Evolutionary conservation across 1,140 invertebrate genomes (phyloP).

Genomic region (Contarinia nasturtii): DNA sequence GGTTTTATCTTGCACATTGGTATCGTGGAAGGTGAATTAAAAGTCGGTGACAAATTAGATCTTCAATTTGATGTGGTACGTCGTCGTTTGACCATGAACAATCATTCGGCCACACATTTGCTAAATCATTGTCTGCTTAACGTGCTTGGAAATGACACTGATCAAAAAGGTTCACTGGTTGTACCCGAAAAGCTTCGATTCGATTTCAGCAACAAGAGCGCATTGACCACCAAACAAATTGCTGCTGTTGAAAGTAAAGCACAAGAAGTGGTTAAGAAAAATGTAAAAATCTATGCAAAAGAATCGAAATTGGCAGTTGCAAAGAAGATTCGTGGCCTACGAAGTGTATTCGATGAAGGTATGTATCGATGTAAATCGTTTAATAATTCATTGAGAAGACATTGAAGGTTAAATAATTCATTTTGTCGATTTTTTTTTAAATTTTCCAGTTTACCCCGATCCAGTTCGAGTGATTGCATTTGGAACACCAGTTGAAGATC

Average conservation of each 20-base stretch:
- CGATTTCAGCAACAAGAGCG: constrained; percentile 92
- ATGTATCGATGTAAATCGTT: too few relatives aligned
- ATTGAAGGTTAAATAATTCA: too few relatives aligned
- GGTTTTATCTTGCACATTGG: constrained; percentile 93
- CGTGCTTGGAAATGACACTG: constrained; percentile 75
- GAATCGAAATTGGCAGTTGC: constrained; percentile 66
- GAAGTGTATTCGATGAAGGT: constrained; percentile 98
- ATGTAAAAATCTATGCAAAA: constrained; percentile 78
- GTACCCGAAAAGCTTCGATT: constrained; percentile 90
- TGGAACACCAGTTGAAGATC: constrained; percentile 76
- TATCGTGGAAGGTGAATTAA: constrained; percentile 63
- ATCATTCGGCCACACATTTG: constrained; percentile 97
- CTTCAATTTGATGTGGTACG: constrained; percentile 46
- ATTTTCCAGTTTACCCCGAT: constrained; percentile 98
- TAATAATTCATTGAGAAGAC: too few relatives aligned
- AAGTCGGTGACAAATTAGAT: constrained; percentile 70
- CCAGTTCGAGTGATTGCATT: constrained; percentile 93
- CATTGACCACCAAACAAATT: constrained; percentile 73
- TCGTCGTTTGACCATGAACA: constrained; percentile 85
- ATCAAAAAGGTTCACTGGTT: constrained; percentile 96
- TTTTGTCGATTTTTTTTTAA: neutral
- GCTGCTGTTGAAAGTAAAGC: constrained; percentile 66
- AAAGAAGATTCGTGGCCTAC: constrained; percentile 81
- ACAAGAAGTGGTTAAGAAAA: constrained; percentile 56
- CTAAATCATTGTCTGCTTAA: constrained; percentile 85